phyloP scores from a whole-genome alignment of 37 sponge, comb jelly and placozoan genomes.

The Amphimedon queenslandica region DNA sequence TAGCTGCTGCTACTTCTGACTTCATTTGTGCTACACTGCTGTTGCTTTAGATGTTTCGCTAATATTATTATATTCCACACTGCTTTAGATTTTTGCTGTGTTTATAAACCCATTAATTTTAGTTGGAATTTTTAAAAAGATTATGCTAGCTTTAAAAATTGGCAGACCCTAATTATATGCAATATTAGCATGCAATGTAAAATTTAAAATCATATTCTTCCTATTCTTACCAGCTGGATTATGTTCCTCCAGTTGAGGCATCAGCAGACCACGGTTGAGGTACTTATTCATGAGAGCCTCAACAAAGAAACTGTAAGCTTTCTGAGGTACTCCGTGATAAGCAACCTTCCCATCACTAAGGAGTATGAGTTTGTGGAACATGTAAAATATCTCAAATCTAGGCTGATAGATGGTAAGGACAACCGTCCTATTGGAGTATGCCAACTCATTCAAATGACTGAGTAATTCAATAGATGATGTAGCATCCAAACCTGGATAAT shows the following conservation, averaged over 20 bases:
- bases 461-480: conserved; percentile 61
- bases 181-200: no score
- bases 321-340: conserved; percentile 6
- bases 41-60: no score
- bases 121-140: no score
- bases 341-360: conserved; percentile 36
- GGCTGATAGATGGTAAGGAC: conserved; percentile 68
- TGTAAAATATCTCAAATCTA: conserved; percentile 25
- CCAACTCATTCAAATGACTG: conserved; percentile 50
- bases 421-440: conserved; percentile 51
- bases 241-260: conserved; percentile 59
- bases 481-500: conserved; percentile 60
- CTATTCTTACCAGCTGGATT: conserved; percentile 5
- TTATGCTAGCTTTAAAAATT: no score
- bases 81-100: no score
- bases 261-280: conserved; percentile 28
- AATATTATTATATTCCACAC: no score
- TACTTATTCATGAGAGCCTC: not conserved
- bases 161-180: no score
- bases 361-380: conserved; percentile 39
- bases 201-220: no score
- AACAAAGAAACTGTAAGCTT: conserved; percentile 11
- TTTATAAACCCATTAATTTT: no score
- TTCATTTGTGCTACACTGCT: no score
- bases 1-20: no score